These are phyloP conservation scores for Agelaius tricolor DNA, from an alignment of 2,113 vertebrate species.

Conservation along the genomic window DNA sequence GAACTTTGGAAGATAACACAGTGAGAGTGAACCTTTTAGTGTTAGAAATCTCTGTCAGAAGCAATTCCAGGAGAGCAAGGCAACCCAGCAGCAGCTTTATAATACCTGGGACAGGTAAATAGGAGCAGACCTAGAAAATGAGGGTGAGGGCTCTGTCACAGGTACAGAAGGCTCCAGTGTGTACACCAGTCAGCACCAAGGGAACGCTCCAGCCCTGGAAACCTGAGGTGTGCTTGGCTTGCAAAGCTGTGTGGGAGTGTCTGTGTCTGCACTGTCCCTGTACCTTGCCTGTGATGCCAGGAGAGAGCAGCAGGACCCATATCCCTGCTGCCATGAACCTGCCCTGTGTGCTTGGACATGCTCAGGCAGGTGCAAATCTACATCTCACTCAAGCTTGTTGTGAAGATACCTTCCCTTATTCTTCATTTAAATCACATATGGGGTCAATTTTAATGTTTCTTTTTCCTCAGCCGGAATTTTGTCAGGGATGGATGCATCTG, in stretches of 20 bases:
- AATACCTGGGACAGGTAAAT: neutral
- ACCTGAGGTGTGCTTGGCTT: neutral
- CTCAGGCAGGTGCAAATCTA: neutral
- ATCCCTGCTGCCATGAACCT: rapidly evolving
- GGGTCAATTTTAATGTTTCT: neutral
- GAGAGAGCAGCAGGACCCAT: neutral
- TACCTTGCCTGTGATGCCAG: neutral
- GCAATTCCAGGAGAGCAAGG: neutral
- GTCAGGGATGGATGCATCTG: neutral
- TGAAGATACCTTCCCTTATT: neutral
- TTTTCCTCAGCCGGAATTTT: neutral
- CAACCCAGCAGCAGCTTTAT: neutral
- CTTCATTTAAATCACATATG: neutral
- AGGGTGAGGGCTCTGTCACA: neutral
- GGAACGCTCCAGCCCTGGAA: neutral
- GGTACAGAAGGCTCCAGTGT: neutral
- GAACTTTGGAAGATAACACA: neutral
- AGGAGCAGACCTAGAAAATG: neutral
- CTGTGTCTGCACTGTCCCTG: neutral
- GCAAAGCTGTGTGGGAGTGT: neutral
- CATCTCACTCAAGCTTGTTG: neutral
- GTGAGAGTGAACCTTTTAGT: neutral
- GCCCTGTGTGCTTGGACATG: rapidly evolving
- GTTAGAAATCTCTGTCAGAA: neutral
- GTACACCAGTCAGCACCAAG: neutral